Conservation (phyloP, 2,797 vertebrate genomes). For the Enteromius afrohamiltoni region DNA sequence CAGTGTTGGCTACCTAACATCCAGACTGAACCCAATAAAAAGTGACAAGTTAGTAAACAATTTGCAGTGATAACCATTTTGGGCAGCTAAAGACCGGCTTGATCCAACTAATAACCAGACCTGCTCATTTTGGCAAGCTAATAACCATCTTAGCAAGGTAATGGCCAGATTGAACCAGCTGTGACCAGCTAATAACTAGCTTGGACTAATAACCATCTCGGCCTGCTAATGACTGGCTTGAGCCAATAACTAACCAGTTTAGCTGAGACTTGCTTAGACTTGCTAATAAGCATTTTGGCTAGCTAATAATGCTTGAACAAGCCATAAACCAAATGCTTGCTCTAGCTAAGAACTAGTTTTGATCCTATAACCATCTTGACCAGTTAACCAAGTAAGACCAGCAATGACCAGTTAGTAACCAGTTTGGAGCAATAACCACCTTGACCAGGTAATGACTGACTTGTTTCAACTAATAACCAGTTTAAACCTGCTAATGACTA, state of each 20-base stretch:
- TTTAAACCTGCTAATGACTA: neutral
- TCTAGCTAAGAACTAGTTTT: neutral
- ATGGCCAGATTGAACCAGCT: neutral
- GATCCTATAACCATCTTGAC: neutral
- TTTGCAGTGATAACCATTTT: neutral
- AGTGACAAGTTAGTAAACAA: neutral
- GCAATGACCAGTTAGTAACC: neutral
- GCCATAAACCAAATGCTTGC: neutral
- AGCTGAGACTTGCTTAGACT: neutral
- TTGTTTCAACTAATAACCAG: neutral
- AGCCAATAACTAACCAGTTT: neutral
- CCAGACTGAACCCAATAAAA: neutral
- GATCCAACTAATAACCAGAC: neutral
- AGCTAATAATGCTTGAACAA: neutral
- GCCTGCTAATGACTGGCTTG: neutral
- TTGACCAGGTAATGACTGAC: neutral
- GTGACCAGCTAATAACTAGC: neutral
- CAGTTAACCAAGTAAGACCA: neutral
- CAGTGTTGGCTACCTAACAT: neutral
- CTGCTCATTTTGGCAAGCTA: neutral
- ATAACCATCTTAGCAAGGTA: neutral
- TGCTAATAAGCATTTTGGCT: neutral
- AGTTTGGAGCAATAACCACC: neutral
- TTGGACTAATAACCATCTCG: neutral
- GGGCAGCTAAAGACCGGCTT: neutral